Base-by-base conservation (phyloP, 2,113 vertebrate genomes). In the Leptodactylus fuscus region DNA sequence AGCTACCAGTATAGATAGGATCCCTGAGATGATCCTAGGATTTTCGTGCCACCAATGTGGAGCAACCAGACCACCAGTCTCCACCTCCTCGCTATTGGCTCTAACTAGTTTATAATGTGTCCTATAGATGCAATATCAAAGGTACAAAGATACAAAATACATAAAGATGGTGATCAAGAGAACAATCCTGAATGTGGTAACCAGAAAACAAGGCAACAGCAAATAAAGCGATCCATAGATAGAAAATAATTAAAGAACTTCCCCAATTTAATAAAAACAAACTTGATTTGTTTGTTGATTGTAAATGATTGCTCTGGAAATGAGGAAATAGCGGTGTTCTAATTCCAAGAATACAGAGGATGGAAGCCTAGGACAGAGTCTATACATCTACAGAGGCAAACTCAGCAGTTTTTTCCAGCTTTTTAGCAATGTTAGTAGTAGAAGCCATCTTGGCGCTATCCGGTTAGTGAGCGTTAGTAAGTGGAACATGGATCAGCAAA, bases 391-490 rank as follows among this genome's bases (percentile, higher is more conserved):
- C n/a, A 67, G 15, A 34, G 16, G 16, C 62, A 34, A 67, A 67
- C 7, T 69, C 34, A 69, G 65, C 32, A 69, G 65, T n/a, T n/a
- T n/a, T n/a, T n/a, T n/a, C 65, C 34, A 69, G 32, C 34, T 67
- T 65, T 32, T 12, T 78, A 55, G 65, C 48, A 13, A 18, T 78
- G 18, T 85, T 79, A 85, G 76, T 80, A 71, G 69, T 51, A 81
- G 32, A 7, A 73, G 48, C 67, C 73, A 18, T 85, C 51, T 15
- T 29, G 41, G 81, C 62, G 78, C 62, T 62, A n/a, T 69, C 24
- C 78, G 88, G 88, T 71, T 85, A 58, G n/a, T 48, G 38, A 15
- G n/a, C 36, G 44, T 87, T 81, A 88, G 62, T 6, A 44, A 55
- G 15, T 78, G 77, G n/a, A 75, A 85, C 36, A 29, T 62, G 53